Evolutionary conservation across 2,888 invertebrate species (phyloP).

Genomic region (Mythimna pallens): DNA sequence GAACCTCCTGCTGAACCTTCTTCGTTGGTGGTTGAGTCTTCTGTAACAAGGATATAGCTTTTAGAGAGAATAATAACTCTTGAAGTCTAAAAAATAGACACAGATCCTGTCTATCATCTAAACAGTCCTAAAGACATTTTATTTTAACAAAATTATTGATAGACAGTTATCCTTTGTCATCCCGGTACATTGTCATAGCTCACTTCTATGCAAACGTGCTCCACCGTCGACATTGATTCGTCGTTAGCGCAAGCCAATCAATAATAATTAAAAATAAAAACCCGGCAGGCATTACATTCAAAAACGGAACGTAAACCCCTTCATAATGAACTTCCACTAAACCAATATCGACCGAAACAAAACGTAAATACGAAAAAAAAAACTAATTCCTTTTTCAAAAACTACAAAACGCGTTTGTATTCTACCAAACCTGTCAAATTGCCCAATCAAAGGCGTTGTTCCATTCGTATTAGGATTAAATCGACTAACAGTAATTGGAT

Average conservation of each 20-base stretch:
- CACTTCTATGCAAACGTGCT: too few relatives aligned
- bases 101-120: too few relatives aligned
- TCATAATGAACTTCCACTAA: background rate
- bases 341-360: background rate
- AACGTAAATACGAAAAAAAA: background rate
- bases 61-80: constrained; percentile 10
- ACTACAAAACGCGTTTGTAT: constrained; percentile 7
- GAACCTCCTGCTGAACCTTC: constrained; percentile 90
- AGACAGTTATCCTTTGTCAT: too few relatives aligned
- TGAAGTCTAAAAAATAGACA: background rate
- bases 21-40: constrained; percentile 93
- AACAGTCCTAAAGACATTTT: background rate
- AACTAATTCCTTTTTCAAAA: constrained; percentile 8
- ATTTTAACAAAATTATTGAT: background rate
- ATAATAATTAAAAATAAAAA: too few relatives aligned
- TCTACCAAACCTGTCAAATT: constrained; percentile 66
- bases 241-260: too few relatives aligned
- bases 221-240: too few relatives aligned
- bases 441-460: constrained; percentile 71
- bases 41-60: constrained; percentile 88
- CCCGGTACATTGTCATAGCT: too few relatives aligned
- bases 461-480: constrained; percentile 60
- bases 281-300: background rate
- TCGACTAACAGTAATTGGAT: constrained; percentile 67
- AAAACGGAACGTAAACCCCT: background rate